Evolutionary conservation across 2,113 vertebrate genomes (phyloP).

Genomic region (Chaetura pelagica): DNA sequence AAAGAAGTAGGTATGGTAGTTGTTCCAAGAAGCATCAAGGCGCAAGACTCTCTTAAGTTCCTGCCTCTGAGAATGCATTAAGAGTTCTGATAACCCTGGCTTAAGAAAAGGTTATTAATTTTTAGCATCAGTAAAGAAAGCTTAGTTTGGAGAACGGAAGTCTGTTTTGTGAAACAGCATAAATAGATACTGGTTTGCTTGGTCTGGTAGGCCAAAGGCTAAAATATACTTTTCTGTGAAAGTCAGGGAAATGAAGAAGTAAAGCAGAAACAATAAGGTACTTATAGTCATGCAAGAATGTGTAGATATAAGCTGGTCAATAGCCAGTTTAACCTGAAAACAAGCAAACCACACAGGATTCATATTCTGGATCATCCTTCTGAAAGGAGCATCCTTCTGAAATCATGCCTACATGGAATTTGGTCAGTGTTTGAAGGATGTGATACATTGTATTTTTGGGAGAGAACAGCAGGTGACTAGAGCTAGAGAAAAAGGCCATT

Average conservation of each 20-base stretch:
- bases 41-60: background rate
- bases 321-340: background rate
- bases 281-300: background rate
- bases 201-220: background rate
- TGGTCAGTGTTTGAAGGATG: background rate
- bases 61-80: background rate
- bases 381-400: background rate
- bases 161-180: background rate
- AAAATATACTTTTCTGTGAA: background rate
- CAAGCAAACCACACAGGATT: background rate
- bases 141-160: background rate
- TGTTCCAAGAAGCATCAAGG: fast-evolving
- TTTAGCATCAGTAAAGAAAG: background rate
- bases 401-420: background rate
- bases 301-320: background rate
- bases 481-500: background rate
- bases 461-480: background rate
- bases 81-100: background rate
- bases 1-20: background rate
- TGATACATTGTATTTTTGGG: background rate
- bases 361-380: background rate
- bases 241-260: background rate
- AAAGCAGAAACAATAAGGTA: background rate
- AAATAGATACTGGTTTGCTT: background rate
- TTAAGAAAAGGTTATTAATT: background rate